Conservation (phyloP, 2,113 vertebrate species). For the Pontoporia blainvillei region DNA sequence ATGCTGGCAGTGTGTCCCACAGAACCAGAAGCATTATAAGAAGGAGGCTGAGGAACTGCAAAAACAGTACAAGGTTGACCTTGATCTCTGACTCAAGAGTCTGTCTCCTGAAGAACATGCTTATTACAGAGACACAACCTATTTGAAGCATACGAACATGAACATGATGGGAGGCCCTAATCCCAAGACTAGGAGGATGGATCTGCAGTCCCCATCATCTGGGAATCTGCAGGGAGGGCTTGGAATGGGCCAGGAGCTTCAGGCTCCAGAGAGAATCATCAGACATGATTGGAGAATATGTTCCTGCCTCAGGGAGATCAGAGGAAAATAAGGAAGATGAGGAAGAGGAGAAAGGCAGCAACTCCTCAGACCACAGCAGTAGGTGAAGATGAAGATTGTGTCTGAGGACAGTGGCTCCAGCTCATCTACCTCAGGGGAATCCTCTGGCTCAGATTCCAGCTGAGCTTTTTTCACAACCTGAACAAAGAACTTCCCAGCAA, state of each 20-base stretch:
- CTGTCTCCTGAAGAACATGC: conserved; percentile 88
- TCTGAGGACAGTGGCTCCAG: conserved; percentile 85
- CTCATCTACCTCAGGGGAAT: conserved; percentile 82
- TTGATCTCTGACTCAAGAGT: conserved; percentile 93
- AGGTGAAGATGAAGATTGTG: conserved; percentile 75
- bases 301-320: background rate
- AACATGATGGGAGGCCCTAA: conserved; percentile 80
- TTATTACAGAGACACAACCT: conserved; percentile 83
- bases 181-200: conserved; percentile 78
- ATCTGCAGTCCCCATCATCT: conserved; percentile 81
- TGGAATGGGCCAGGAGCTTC: background rate
- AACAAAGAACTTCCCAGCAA: too few species aligned
- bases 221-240: background rate
- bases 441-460: conserved; percentile 87
- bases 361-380: background rate
- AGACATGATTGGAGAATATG: accelerated
- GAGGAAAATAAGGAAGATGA: conserved; percentile 67
- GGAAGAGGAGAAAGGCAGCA: conserved; percentile 52
- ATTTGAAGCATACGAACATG: conserved; percentile 82
- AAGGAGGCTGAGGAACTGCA: conserved; percentile 91
- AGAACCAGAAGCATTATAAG: conserved; percentile 88
- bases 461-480: conserved; percentile 76
- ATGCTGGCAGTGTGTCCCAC: conserved; percentile 88
- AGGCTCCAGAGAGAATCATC: background rate
- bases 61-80: conserved; percentile 88